Percentiles rank a stretch among this genome's conserved stretches.
Evolutionary conservation across 1,140 invertebrate genomes (phyloP).

Genomic region (Carposina sasakii): DNA sequence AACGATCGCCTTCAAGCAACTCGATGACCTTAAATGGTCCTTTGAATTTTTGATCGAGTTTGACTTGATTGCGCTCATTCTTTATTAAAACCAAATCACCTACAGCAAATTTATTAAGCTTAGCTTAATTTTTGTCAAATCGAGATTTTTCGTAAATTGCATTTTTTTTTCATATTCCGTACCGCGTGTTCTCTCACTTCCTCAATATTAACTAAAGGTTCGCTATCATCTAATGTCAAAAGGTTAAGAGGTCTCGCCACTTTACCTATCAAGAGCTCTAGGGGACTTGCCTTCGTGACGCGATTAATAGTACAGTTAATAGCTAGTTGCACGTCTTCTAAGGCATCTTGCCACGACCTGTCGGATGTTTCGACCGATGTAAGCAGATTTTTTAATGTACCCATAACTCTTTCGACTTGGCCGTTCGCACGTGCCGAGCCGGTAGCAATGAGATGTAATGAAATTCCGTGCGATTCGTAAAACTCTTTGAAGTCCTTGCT

Average conservation of each 20-base stretch:
- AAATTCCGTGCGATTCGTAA: not conserved
- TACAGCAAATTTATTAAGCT: not conserved
- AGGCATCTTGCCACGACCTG: constrained; percentile 1
- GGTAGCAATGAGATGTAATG: constrained; percentile 4
- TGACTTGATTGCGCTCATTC: not conserved
- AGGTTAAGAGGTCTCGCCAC: constrained; percentile 1
- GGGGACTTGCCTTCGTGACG: not conserved
- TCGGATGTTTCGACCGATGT: not conserved
- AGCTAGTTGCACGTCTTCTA: not conserved
- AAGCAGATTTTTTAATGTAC: not conserved
- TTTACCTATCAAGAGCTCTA: not conserved
- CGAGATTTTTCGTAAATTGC: not conserved
- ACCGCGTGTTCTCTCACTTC: constrained; percentile 2
- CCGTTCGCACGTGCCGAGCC: not conserved
- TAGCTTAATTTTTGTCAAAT: not conserved
- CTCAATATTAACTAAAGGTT: not conserved
- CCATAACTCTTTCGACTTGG: constrained; percentile 1
- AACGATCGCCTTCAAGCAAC: not conserved
- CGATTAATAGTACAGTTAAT: not conserved
- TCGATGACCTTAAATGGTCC: constrained; percentile 1
- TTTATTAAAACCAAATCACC: constrained; percentile 4
- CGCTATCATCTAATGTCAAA: not conserved
- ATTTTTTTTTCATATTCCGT: constrained; percentile 1
- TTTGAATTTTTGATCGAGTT: not conserved
- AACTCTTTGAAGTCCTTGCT: not conserved